Evolutionary conservation across 2,888 invertebrate genomes (phyloP).

Genomic region (Seira sanloemensis): DNA sequence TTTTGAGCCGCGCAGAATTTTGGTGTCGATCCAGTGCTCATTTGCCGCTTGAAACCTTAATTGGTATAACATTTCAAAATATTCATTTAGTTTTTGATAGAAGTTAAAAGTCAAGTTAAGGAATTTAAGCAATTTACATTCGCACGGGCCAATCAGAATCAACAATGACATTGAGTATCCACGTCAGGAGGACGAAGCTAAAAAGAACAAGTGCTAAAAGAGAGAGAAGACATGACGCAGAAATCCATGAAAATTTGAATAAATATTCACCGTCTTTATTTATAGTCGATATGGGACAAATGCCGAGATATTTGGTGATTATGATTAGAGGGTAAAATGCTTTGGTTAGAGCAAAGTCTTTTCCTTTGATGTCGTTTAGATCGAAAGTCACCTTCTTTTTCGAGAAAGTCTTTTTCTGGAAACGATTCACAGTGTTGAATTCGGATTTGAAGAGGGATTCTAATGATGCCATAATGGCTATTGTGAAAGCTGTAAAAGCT

Average conservation of each 20-base stretch:
- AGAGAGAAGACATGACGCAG: background rate
- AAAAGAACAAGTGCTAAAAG: background rate
- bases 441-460: slow-evolving; percentile 26
- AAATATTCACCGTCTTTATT: background rate
- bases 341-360: background rate
- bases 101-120: too few species aligned
- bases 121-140: slow-evolving; percentile 14
- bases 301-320: background rate
- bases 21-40: background rate
- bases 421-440: too few species aligned
- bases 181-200: background rate
- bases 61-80: background rate
- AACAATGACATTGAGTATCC: slow-evolving; percentile 3
- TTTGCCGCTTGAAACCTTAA: background rate
- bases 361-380: background rate
- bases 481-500: too few species aligned
- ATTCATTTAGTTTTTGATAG: too few species aligned
- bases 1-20: slow-evolving; percentile 15
- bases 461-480: slow-evolving; percentile 9
- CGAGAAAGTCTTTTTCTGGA: background rate
- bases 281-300: background rate
- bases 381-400: background rate
- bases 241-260: slow-evolving; percentile 16
- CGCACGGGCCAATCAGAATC: background rate
- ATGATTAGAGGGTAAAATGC: slow-evolving; percentile 25